Conservation (phyloP, 1,140 invertebrate genomes). For the Anastatus disparis region DNA sequence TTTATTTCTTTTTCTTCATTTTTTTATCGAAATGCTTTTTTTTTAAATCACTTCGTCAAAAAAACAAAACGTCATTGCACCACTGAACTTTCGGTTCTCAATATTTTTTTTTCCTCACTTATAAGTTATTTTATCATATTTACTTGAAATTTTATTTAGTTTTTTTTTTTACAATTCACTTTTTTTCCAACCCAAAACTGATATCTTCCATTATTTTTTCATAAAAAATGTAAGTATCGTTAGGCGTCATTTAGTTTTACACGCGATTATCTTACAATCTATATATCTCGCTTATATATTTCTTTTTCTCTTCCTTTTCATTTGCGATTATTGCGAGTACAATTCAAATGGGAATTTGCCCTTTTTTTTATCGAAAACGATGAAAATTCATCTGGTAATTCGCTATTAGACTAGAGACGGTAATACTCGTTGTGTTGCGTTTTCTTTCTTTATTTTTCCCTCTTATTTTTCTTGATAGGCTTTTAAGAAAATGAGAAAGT, state of each 20-base stretch:
- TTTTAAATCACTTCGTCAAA: not conserved
- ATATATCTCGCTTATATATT: constrained; percentile 33
- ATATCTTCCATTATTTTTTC: constrained; percentile 27
- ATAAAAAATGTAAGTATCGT: constrained; percentile 46
- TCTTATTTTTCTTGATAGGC: not conserved
- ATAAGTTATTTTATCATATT: constrained; percentile 29
- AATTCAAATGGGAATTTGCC: constrained; percentile 31
- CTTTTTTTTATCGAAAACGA: constrained; percentile 46
- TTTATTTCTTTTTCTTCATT: constrained; percentile 22
- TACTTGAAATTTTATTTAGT: not conserved
- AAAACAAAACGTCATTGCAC: not conserved
- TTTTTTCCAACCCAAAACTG: constrained; percentile 25
- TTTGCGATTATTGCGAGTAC: constrained; percentile 46
- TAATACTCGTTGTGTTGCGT: constrained; percentile 58
- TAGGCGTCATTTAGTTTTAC: constrained; percentile 17
- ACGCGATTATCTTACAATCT: constrained; percentile 46
- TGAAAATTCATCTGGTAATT: constrained; percentile 46
- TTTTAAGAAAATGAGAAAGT: not conserved
- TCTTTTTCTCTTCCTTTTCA: too few relatives aligned
- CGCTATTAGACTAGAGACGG: constrained; percentile 53
- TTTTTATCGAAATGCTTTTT: not conserved
- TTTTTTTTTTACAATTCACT: constrained; percentile 18
- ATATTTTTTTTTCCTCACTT: constrained; percentile 12
- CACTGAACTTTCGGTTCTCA: not conserved
- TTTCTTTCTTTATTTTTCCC: constrained; percentile 18